Evolutionary conservation across 2,113 vertebrate genomes (phyloP), one percentile per base, ranked within the genome.

Genomic region (Callionymus lyra): DNA sequence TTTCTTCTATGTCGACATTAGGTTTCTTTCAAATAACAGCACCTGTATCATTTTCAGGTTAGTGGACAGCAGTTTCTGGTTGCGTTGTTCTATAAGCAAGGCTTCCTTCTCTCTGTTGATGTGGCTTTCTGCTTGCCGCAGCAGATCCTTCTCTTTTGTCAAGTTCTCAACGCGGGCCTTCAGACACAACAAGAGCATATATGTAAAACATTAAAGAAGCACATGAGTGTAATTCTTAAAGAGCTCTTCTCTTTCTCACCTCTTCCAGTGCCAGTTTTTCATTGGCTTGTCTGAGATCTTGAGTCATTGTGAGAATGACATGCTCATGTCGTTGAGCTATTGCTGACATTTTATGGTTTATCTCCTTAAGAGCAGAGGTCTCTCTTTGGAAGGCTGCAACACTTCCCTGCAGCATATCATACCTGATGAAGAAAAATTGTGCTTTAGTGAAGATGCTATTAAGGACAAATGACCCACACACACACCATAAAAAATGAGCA

Each of bases 21-120:
- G 4, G 21, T 27, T 8, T 27, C 8, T 4, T n/a, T 16, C 12
- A 15, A 17, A 10, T 19, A 19, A 27, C 12, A 6, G 10, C 75
- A 97, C 94, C 91, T 97, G 92, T 62, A 98, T 98, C 10, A 90
- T 85, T 56, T 94, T 88, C 13, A 98, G 72, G 63, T 98, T 98
- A 55, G 87, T 89, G 14, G 97, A 87, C 36, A 98, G 75, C 18
- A 98, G 68, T 68, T 90, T 97, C 67, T 98, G 94, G 39, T 90
- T 89, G 3, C 90, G 87, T 65, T 97, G 92, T 34, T 94, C 91
- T 12, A 84, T 80, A 50, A 95, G 44, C 10, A 94, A 81, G 50
- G 89, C 90, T 34, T 96, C 93, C 31, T 87, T 90, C 18, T 98
- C 93, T 69, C 90, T 88, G 50, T 47, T 79, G 49, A 98, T 79